Conservation (phyloP, 2,888 invertebrate species). For the Seira sanloemensis region DNA sequence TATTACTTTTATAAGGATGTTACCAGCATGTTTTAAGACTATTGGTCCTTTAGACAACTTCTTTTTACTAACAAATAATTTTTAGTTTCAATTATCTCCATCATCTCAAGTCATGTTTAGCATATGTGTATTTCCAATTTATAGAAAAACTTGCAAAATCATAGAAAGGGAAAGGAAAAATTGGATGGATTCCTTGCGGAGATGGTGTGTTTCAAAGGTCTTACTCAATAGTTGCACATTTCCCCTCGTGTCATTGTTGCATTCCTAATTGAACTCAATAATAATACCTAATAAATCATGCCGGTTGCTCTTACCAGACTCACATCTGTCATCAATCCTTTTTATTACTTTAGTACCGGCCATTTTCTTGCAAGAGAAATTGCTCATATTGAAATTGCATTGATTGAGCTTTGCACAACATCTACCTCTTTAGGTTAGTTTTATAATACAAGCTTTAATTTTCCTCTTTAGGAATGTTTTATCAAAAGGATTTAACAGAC, state of each 20-base stretch:
- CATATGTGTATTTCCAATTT: too few relatives aligned
- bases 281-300: background rate
- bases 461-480: too few relatives aligned
- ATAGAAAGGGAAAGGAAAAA: background rate
- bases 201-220: too few relatives aligned
- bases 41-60: background rate
- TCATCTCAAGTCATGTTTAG: background rate
- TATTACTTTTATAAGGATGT: background rate
- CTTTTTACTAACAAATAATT: background rate
- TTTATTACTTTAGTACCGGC: too few relatives aligned
- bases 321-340: background rate
- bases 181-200: too few relatives aligned
- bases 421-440: too few relatives aligned
- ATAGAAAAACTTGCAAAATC: background rate
- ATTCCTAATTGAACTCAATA: background rate
- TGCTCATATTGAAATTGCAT: too few relatives aligned
- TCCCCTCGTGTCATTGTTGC: background rate
- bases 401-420: too few relatives aligned
- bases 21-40: background rate
- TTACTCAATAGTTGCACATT: too few relatives aligned
- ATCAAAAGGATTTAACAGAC: too few relatives aligned
- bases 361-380: too few relatives aligned
- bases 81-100: background rate
- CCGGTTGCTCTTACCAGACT: background rate
- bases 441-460: too few relatives aligned